Conservation (phyloP, 2,888 invertebrate species). For the Prosapia bicincta region DNA sequence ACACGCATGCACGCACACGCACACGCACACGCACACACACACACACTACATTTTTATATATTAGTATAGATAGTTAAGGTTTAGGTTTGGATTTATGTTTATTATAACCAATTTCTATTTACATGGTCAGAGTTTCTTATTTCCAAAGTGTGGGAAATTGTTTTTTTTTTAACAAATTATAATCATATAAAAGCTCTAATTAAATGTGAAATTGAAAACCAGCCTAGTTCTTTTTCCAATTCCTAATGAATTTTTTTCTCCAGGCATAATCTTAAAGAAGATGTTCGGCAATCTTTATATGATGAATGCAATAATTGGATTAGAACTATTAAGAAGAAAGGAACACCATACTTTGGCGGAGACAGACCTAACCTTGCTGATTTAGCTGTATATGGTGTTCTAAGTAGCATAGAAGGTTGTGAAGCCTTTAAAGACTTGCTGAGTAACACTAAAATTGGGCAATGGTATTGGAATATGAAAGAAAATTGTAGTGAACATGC, state of each 20-base stretch:
- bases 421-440: constrained; percentile 80
- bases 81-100: too few relatives aligned
- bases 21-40: too few relatives aligned
- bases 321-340: constrained; percentile 62
- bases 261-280: constrained; percentile 79
- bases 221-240: too few relatives aligned
- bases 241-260: constrained; percentile 37
- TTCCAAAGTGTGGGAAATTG: too few relatives aligned
- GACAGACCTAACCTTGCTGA: constrained; percentile 86
- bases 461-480: constrained; percentile 77
- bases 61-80: too few relatives aligned
- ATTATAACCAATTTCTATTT: too few relatives aligned
- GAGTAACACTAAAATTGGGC: constrained; percentile 66
- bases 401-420: constrained; percentile 93
- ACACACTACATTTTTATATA: too few relatives aligned
- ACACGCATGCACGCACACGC: too few relatives aligned
- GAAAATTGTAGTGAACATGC: constrained; percentile 32
- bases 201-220: too few relatives aligned
- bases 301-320: constrained; percentile 84
- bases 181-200: too few relatives aligned
- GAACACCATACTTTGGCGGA: constrained; percentile 82
- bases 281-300: constrained; percentile 86
- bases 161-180: too few relatives aligned
- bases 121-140: too few relatives aligned
- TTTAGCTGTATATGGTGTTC: constrained; percentile 83